phyloP scores from a whole-genome alignment of 2,888 invertebrate species.

The Ceramica pisi region DNA sequence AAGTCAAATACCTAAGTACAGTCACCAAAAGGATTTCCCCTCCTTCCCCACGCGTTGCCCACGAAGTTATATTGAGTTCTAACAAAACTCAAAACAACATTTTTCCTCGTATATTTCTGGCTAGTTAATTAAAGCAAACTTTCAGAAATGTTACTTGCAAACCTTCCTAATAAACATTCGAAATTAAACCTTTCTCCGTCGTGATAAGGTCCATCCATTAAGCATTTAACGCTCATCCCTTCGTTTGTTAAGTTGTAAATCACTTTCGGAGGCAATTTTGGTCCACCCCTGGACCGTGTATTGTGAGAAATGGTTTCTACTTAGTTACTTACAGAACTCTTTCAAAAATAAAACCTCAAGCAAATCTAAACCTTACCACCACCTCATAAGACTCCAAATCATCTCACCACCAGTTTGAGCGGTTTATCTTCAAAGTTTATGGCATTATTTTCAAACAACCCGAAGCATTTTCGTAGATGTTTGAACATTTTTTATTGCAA shows the following conservation, averaged over 20 bases:
- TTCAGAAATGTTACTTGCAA: slow-evolving; percentile 16
- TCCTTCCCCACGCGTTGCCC: background rate
- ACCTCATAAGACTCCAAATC: slow-evolving; percentile 13
- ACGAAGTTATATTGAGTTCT: slow-evolving; percentile 12
- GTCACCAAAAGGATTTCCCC: background rate
- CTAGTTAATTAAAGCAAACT: slow-evolving; percentile 32
- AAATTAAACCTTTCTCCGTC: slow-evolving; percentile 21
- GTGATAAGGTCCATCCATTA: slow-evolving; percentile 8
- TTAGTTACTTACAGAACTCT: slow-evolving; percentile 12
- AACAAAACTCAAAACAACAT: slow-evolving; percentile 11
- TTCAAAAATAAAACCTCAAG: slow-evolving; percentile 25
- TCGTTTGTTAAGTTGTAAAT: slow-evolving; percentile 41
- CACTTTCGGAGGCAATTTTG: slow-evolving; percentile 52
- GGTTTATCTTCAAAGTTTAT: slow-evolving; percentile 27
- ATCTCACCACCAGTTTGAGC: background rate
- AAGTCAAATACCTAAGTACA: background rate
- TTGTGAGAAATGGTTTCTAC: slow-evolving; percentile 33
- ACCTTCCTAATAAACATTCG: background rate
- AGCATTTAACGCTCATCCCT: background rate
- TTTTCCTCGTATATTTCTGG: slow-evolving; percentile 29
- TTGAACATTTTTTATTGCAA: slow-evolving; percentile 11
- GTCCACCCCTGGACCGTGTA: slow-evolving; percentile 37
- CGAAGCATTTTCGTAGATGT: slow-evolving; percentile 18
- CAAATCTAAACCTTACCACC: slow-evolving; percentile 26
- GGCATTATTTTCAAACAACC: slow-evolving; percentile 27